Evolutionary conservation across 2,888 invertebrate genomes (phyloP).

Genomic region (Trachelus tabidus): DNA sequence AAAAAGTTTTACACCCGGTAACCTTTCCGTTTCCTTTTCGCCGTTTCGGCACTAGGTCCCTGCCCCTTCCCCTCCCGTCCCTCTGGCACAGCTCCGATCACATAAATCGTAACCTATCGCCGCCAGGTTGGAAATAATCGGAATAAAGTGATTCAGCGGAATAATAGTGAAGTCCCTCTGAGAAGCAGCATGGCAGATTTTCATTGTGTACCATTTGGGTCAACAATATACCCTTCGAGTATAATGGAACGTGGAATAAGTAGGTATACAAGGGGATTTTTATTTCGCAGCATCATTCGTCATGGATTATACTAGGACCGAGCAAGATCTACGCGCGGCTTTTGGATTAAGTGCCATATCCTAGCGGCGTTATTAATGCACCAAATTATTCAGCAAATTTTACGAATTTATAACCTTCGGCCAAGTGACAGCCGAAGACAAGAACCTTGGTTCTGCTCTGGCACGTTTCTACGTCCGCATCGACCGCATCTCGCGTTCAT

Average conservation of each 20-base stretch:
- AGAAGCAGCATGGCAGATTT: conserved; percentile 29
- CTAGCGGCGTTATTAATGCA: conserved; percentile 48
- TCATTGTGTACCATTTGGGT: conserved; percentile 52
- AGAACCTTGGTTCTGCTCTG: conserved; percentile 3
- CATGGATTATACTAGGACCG: conserved; percentile 43
- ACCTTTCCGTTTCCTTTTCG: conserved; percentile 16
- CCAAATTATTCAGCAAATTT: conserved; percentile 56
- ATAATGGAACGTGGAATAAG: conserved; percentile 54
- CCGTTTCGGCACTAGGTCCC: not conserved
- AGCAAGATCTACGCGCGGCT: conserved; percentile 22
- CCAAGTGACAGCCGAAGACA: conserved; percentile 21
- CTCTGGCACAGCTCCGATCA: not conserved
- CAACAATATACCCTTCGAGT: conserved; percentile 45
- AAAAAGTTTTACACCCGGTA: conserved; percentile 26
- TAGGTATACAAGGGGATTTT: conserved; percentile 42
- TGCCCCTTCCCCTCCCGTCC: not conserved
- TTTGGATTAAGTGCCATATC: conserved; percentile 37
- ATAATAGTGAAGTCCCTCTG: conserved; percentile 40
- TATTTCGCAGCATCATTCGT: conserved; percentile 53
- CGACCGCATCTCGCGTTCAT: conserved; percentile 33
- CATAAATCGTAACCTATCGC: conserved; percentile 35
- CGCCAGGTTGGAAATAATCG: conserved; percentile 53
- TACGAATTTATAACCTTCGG: conserved; percentile 17
- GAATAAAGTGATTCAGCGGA: conserved; percentile 53
- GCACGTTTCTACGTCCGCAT: conserved; percentile 7